Conservation (phyloP, 1,140 invertebrate species). For the Zaprionus ornatus region DNA sequence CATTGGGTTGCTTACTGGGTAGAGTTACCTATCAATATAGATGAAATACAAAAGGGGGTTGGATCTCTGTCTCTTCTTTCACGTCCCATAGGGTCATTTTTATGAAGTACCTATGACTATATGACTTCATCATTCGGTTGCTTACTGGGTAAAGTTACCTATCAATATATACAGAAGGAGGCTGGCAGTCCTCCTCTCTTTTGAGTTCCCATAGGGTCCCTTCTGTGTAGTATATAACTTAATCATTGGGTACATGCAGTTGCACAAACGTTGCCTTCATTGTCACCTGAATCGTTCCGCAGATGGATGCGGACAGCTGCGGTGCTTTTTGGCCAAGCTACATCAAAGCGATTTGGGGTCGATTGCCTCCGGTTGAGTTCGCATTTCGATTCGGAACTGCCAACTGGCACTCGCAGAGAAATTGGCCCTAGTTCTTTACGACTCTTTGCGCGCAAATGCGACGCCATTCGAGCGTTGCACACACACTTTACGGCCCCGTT, state of each 20-base stretch:
- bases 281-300: not conserved
- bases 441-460: not conserved
- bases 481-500: conserved; percentile 2
- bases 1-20: no score
- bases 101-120: no score
- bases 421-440: not conserved
- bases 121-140: no score
- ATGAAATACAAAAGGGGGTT: no score
- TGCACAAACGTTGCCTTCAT: not conserved
- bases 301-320: not conserved
- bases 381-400: not conserved
- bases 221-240: no score
- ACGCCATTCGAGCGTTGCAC: not conserved
- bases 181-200: no score
- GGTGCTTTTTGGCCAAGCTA: not conserved
- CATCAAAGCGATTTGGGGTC: conserved; percentile 1
- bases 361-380: not conserved
- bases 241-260: not conserved
- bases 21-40: no score
- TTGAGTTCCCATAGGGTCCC: no score
- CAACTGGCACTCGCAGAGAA: not conserved
- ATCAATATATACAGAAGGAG: no score
- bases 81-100: no score
- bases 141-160: no score
- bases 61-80: no score